Conservation (phyloP, 2,888 invertebrate species). For the Troglohyphantes excavatus region DNA sequence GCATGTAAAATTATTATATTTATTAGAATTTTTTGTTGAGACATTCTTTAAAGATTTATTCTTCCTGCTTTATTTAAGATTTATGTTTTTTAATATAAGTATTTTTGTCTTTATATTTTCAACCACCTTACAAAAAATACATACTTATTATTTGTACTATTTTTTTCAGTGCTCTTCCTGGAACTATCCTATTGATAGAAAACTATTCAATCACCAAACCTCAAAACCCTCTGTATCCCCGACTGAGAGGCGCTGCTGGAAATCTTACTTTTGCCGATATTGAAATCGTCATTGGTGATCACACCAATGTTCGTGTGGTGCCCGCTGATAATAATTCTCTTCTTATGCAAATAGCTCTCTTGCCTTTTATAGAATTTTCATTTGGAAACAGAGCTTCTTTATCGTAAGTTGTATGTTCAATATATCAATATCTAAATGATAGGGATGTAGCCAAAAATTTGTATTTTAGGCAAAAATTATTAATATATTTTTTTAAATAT, state of each 20-base stretch:
- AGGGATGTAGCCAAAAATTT: neutral
- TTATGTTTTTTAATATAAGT: neutral
- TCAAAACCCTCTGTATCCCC: slow-evolving; percentile 36
- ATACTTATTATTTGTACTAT: neutral
- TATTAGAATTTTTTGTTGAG: too few species aligned
- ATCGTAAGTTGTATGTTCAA: slow-evolving; percentile 43
- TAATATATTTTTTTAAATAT: neutral
- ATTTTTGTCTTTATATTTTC: neutral
- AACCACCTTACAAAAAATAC: neutral
- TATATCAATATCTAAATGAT: neutral
- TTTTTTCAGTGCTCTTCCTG: slow-evolving; percentile 57
- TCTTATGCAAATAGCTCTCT: slow-evolving; percentile 52
- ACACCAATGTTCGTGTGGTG: slow-evolving; percentile 42
- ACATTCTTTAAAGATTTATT: neutral
- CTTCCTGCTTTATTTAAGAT: neutral
- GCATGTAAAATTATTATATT: too few species aligned
- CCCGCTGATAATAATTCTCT: slow-evolving; percentile 47
- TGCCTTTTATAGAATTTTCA: slow-evolving; percentile 63
- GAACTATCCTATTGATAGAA: slow-evolving; percentile 59
- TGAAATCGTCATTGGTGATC: slow-evolving; percentile 61
- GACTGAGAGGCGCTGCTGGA: slow-evolving; percentile 60
- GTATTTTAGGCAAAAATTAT: too few species aligned
- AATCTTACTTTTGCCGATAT: slow-evolving; percentile 53
- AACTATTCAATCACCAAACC: slow-evolving; percentile 59
- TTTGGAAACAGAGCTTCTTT: slow-evolving; percentile 67